Percentiles rank a stretch among this genome's conserved stretches.
phyloP scores from a whole-genome alignment of 37 sponge, comb jelly and placozoan species.

The Eunapius fragilis region DNA sequence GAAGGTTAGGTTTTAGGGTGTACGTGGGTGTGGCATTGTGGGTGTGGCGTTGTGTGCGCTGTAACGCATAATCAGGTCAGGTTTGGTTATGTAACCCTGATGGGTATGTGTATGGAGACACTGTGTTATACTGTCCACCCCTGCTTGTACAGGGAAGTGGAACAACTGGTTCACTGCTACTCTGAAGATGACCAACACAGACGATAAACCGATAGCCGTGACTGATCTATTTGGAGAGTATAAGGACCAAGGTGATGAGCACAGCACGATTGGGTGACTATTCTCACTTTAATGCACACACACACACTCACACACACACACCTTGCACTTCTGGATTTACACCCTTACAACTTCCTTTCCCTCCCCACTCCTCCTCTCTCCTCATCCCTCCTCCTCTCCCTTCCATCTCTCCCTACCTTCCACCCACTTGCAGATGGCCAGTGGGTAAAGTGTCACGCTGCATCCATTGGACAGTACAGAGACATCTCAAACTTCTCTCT shows the following conservation, averaged over 20 bases:
- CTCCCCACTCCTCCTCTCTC: too few species aligned
- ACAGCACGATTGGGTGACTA: neutral
- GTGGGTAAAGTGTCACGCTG: constrained; percentile 46
- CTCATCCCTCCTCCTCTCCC: too few species aligned
- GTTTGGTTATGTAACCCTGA: too few species aligned
- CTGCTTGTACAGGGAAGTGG: constrained; percentile 48
- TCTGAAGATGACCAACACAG: constrained; percentile 35
- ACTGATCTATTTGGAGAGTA: constrained; percentile 51
- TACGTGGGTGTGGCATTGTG: too few species aligned
- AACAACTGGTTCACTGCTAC: constrained; percentile 42
- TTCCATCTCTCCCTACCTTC: neutral
- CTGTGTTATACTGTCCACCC: neutral
- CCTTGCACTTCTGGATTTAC: too few species aligned
- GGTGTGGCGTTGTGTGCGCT: too few species aligned
- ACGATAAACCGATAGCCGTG: constrained; percentile 1
- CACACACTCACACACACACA: too few species aligned
- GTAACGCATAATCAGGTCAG: too few species aligned
- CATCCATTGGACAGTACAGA: constrained; percentile 20
- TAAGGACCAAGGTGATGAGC: constrained; percentile 26
- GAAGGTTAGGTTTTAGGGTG: too few species aligned
- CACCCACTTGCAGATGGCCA: constrained; percentile 43
- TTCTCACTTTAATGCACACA: too few species aligned
- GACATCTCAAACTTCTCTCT: constrained; percentile 51
- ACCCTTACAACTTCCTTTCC: too few species aligned
- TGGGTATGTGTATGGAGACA: neutral